phyloP scores from a whole-genome alignment of 2,888 invertebrate genomes.

The Meganola albula region DNA sequence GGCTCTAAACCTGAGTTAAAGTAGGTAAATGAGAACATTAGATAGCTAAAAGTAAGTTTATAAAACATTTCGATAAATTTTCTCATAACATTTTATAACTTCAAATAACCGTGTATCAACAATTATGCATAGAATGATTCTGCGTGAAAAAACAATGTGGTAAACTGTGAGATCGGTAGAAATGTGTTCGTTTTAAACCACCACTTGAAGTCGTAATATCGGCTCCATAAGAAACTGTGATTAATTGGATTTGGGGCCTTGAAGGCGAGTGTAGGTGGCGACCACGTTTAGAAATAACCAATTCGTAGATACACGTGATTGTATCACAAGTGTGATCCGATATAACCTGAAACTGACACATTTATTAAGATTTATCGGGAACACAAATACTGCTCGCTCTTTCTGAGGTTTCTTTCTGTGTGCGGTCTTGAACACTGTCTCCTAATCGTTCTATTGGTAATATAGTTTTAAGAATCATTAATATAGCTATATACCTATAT shows the following conservation, averaged over 20 bases:
- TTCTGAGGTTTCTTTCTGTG: too few relatives aligned
- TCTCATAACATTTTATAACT: conserved; percentile 10
- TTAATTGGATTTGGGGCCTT: conserved; percentile 51
- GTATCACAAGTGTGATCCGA: too few relatives aligned
- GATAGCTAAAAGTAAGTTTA: neutral
- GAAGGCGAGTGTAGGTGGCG: conserved; percentile 44
- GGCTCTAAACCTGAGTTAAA: too few relatives aligned
- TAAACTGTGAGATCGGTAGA: conserved; percentile 19
- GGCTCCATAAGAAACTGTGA: conserved; percentile 35
- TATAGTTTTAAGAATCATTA: too few relatives aligned
- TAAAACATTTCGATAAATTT: neutral
- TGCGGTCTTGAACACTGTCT: too few relatives aligned
- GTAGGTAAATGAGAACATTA: neutral
- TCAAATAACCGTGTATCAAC: conserved; percentile 16
- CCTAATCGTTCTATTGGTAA: too few relatives aligned
- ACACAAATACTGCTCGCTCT: too few relatives aligned
- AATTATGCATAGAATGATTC: conserved; percentile 22
- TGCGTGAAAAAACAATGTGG: conserved; percentile 19
- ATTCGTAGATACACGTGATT: too few relatives aligned
- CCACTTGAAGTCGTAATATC: conserved; percentile 29
- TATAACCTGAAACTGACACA: too few relatives aligned
- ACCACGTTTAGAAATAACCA: too few relatives aligned
- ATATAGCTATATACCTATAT: too few relatives aligned
- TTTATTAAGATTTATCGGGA: too few relatives aligned
- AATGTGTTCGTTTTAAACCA: conserved; percentile 21